Evolutionary conservation across 1,140 invertebrate species (phyloP).

Genomic region (Eriocheir sinensis): DNA sequence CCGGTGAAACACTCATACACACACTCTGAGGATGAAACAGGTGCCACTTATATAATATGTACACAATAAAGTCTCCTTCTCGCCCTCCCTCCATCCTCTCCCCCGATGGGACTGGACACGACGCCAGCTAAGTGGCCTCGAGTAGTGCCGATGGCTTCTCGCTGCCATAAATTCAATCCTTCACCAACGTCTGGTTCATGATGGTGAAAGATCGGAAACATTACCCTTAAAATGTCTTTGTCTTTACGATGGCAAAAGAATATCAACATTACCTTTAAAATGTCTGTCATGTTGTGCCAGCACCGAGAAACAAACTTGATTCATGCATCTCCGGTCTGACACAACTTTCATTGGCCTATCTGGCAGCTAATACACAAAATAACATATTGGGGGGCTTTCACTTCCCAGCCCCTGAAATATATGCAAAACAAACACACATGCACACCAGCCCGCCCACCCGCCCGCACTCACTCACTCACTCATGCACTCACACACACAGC

Average conservation of each 20-base stretch:
- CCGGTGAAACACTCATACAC: background rate
- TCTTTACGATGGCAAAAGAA: background rate
- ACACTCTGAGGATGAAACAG: background rate
- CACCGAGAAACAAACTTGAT: background rate
- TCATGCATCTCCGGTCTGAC: background rate
- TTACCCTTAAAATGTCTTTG: background rate
- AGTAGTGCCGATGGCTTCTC: background rate
- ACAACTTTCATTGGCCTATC: background rate
- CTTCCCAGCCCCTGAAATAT: background rate
- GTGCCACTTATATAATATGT: conserved; percentile 2
- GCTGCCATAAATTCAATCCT: background rate
- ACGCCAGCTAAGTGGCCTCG: background rate
- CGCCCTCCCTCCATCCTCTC: background rate
- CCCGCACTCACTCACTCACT: background rate
- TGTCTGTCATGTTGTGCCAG: background rate
- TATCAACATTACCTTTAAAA: background rate
- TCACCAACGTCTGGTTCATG: background rate
- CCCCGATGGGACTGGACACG: background rate
- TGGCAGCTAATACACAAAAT: background rate
- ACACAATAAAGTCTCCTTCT: background rate
- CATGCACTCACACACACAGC: too few relatives aligned
- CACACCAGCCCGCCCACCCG: background rate
- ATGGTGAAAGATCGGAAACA: background rate
- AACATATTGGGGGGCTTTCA: background rate
- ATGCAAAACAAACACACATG: background rate